A percentile compares a stretch with the other conserved stretches of the same genome.
Conservation (phyloP, 2,113 vertebrate species). For the Hemiprocne comata region DNA sequence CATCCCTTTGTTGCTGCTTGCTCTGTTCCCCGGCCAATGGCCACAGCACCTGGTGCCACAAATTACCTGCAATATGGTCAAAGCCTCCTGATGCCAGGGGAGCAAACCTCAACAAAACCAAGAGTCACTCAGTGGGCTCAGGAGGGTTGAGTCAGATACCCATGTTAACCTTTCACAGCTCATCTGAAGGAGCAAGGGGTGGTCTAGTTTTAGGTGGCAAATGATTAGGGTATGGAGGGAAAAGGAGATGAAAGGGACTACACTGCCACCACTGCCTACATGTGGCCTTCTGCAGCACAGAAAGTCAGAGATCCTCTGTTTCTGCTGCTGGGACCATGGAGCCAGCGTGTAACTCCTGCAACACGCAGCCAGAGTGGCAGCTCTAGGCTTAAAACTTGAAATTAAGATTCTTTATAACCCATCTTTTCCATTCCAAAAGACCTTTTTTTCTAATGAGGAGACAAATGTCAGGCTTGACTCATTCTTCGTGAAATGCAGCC, state of each 20-base stretch:
- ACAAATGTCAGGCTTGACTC: conserved; percentile 59
- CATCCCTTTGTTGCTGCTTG: not conserved
- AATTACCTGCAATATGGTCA: not conserved
- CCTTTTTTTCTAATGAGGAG: conserved; percentile 40
- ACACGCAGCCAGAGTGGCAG: not conserved
- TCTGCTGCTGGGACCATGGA: not conserved
- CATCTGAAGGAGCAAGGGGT: not conserved
- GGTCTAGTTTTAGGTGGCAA: not conserved
- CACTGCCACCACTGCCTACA: not conserved
- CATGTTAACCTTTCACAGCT: not conserved
- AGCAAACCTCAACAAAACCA: not conserved
- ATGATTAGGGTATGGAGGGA: conserved; percentile 20
- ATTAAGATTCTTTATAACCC: conserved; percentile 9
- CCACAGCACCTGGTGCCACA: not conserved
- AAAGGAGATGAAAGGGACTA: conserved; percentile 53
- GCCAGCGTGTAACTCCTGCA: not conserved
- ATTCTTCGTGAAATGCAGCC: conserved; percentile 41
- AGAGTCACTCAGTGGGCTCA: not conserved
- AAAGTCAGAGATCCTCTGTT: conserved; percentile 16
- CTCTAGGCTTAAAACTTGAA: not conserved
- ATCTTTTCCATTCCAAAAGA: conserved; percentile 67
- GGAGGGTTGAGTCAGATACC: not conserved
- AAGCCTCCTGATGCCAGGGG: accelerated
- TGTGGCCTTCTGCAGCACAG: conserved; percentile 19
- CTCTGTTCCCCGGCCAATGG: not conserved